phyloP scores from a whole-genome alignment of 2,888 invertebrate species.

The Micoletzkya japonica region DNA sequence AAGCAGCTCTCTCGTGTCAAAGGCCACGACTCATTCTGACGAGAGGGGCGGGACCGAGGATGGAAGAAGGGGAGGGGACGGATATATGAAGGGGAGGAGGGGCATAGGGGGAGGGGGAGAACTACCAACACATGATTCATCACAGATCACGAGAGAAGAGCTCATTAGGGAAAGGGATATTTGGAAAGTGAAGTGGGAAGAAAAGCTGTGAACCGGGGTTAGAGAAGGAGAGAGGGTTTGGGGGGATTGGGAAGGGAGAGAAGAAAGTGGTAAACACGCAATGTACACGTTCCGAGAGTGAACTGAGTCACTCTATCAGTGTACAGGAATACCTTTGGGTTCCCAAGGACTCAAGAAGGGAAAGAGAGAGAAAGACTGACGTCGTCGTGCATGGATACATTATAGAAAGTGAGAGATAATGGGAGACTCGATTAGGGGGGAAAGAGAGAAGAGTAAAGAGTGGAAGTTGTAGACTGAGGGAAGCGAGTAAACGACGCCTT shows the following conservation, averaged over 20 bases:
- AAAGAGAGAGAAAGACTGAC: background rate
- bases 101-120: background rate
- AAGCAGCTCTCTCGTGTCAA: too few species aligned
- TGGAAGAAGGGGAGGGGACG: background rate
- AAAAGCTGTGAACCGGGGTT: too few species aligned
- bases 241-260: conserved; percentile 4
- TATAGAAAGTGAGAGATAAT: background rate
- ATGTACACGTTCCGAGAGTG: too few species aligned
- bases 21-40: too few species aligned
- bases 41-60: too few species aligned
- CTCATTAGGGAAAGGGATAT: too few species aligned
- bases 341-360: background rate
- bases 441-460: background rate
- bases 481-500: conserved; percentile 11
- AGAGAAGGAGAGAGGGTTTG: too few species aligned
- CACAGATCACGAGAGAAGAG: too few species aligned
- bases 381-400: background rate
- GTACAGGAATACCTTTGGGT: background rate
- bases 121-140: too few species aligned
- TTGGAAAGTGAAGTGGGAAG: too few species aligned
- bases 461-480: conserved; percentile 2
- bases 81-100: background rate
- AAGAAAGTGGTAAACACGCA: too few species aligned
- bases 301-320: background rate
- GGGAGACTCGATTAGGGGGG: conserved; percentile 4